Percentiles rank a stretch among this genome's conserved stretches.
Conservation (phyloP, 2,797 vertebrate species). For the Fundulus diaphanus region DNA sequence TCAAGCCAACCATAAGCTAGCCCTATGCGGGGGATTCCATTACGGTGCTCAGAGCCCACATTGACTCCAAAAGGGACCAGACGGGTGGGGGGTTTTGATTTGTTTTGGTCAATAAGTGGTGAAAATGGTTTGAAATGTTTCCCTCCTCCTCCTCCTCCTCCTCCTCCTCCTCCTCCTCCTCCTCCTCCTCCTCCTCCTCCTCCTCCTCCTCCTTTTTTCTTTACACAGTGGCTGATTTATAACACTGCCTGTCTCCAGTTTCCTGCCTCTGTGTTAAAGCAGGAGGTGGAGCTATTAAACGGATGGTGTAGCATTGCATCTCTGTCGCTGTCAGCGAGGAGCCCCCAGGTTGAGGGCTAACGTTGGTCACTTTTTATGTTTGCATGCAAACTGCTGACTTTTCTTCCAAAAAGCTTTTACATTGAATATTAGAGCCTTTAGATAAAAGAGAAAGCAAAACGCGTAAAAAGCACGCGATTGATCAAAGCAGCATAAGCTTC, state of each 20-base stretch:
- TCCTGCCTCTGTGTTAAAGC: constrained; percentile 57
- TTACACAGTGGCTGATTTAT: constrained; percentile 55
- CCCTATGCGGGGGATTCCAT: constrained; percentile 50
- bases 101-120: constrained; percentile 57
- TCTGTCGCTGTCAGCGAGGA: constrained; percentile 63
- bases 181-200: background rate
- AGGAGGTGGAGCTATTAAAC: constrained; percentile 48
- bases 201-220: no score
- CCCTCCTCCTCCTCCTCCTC: background rate
- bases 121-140: constrained; percentile 53
- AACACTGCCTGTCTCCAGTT: constrained; percentile 43
- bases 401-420: constrained; percentile 14
- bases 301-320: constrained; percentile 46
- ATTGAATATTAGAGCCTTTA: constrained; percentile 11
- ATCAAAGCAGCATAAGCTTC: constrained; percentile 34
- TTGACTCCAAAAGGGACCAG: constrained; percentile 40
- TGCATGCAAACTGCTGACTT: background rate
- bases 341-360: constrained; percentile 36
- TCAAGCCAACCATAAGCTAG: constrained; percentile 47
- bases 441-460: constrained; percentile 7
- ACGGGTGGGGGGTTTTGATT: constrained; percentile 40
- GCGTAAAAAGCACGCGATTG: constrained; percentile 1
- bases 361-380: constrained; percentile 34
- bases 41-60: constrained; percentile 44
- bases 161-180: no score